Evolutionary conservation across 2,113 vertebrate genomes (phyloP).

Genomic region (Felis chaus): DNA sequence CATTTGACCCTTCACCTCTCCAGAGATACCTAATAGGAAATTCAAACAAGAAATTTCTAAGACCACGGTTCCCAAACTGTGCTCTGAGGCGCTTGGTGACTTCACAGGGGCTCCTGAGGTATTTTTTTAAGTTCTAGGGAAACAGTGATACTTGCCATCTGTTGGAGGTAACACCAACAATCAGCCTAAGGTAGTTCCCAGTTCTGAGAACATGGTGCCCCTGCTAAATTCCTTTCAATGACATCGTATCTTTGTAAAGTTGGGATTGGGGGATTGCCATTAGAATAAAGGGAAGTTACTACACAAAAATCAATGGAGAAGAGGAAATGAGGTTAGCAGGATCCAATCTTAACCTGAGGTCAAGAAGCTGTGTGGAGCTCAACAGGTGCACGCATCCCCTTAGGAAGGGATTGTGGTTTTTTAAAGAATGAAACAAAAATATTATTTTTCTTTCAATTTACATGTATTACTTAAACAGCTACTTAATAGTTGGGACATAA

Average conservation of each 20-base stretch:
- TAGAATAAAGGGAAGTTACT: not conserved
- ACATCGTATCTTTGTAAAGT: not conserved
- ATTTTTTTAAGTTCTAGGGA: not conserved
- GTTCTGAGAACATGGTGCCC: not conserved
- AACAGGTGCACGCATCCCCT: not conserved
- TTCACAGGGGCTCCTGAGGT: not conserved
- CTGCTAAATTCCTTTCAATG: not conserved
- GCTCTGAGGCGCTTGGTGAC: not conserved
- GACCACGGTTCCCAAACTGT: not conserved
- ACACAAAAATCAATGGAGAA: not conserved
- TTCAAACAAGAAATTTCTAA: conserved; percentile 4
- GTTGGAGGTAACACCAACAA: not conserved
- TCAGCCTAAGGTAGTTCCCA: not conserved
- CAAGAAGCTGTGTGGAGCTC: not conserved
- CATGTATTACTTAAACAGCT: not conserved
- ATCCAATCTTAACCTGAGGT: not conserved
- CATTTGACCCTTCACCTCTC: not conserved
- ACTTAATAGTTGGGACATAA: not conserved
- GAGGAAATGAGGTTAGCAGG: not conserved
- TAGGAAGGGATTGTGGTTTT: not conserved
- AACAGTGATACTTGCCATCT: not conserved
- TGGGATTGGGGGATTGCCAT: not conserved
- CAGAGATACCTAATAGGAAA: not conserved
- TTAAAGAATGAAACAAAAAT: not conserved
- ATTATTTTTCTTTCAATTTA: not conserved